These are phyloP conservation scores for Trissonchulus sp. DNA, from an alignment of 2,888 invertebrate genomes.

Conservation along the genomic window DNA sequence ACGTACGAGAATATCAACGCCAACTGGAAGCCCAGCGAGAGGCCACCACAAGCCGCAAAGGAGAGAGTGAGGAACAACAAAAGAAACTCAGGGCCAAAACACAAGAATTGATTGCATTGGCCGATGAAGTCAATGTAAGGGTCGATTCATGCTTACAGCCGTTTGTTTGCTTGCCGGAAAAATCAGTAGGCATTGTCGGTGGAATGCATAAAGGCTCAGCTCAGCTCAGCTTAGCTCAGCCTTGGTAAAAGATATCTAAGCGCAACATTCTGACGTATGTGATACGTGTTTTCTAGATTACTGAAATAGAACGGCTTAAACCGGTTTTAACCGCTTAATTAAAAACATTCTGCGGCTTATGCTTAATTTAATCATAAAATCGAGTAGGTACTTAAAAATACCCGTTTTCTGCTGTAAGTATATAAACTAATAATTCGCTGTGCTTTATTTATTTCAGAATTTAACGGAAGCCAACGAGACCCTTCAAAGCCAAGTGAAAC, in stretches of 20 bases:
- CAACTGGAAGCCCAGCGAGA: slow-evolving; percentile 52
- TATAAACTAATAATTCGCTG: too few species aligned
- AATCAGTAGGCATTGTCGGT: too few species aligned
- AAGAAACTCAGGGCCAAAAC: slow-evolving; percentile 51
- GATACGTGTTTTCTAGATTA: background rate
- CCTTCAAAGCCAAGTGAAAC: slow-evolving; percentile 63
- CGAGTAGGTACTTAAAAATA: too few species aligned
- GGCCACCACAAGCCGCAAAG: slow-evolving; percentile 45
- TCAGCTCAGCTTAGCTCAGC: too few species aligned
- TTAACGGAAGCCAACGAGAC: slow-evolving; percentile 66
- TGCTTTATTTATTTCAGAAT: slow-evolving; percentile 50
- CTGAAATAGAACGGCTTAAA: background rate
- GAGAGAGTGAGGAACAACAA: slow-evolving; percentile 49
- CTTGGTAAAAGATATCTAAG: too few species aligned
- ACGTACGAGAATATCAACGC: slow-evolving; percentile 42
- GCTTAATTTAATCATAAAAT: too few species aligned
- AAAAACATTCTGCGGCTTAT: background rate
- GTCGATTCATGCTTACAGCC: too few species aligned
- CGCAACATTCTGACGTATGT: too few species aligned
- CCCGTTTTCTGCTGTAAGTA: too few species aligned
- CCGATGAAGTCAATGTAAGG: slow-evolving; percentile 53
- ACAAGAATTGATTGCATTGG: slow-evolving; percentile 50
- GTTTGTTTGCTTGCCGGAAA: too few species aligned
- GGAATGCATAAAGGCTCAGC: too few species aligned
- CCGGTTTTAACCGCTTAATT: background rate